Evolutionary conservation across 2,888 invertebrate species (phyloP).

Genomic region (Chrysolina haemoptera): DNA sequence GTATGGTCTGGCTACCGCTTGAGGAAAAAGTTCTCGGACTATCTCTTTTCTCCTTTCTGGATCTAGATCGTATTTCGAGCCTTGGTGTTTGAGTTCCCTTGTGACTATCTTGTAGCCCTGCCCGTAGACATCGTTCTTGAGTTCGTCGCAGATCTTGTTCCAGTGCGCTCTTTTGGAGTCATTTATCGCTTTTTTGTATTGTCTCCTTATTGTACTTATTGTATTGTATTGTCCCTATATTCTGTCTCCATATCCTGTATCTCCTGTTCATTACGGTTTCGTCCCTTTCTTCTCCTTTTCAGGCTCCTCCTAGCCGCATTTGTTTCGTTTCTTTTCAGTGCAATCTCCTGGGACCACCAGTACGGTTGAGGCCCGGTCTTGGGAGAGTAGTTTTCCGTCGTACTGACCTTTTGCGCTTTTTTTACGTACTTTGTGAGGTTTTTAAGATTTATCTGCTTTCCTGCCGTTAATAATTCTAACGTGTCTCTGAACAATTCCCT

Average conservation of each 20-base stretch:
- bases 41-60: neutral
- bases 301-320: neutral
- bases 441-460: no score
- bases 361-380: neutral
- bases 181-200: no score
- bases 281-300: neutral
- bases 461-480: no score
- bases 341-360: neutral
- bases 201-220: neutral
- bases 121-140: no score
- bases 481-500: no score
- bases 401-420: neutral
- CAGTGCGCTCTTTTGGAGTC: no score
- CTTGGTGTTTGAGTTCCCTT: neutral
- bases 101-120: neutral
- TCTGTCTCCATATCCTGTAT: neutral
- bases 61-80: neutral
- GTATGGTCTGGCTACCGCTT: no score
- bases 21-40: no score
- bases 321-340: neutral
- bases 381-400: neutral
- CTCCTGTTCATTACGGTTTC: neutral
- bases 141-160: no score
- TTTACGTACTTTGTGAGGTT: neutral
- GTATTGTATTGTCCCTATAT: neutral